phyloP scores from a whole-genome alignment of 2,113 vertebrate genomes.

The Trichomycterus rosablanca region DNA sequence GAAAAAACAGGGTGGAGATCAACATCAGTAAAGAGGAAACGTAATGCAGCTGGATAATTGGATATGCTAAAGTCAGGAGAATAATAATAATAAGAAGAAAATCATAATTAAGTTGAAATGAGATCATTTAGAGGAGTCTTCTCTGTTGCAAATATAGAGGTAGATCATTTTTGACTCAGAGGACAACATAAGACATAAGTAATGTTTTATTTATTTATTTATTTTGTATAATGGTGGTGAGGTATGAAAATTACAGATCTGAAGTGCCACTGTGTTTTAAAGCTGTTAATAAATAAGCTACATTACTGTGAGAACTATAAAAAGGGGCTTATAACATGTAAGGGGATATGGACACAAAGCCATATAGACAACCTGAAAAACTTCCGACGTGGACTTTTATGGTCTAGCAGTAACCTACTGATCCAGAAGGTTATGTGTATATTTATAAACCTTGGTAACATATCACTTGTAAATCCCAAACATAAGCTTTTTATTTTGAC shows the following conservation, averaged over 20 bases:
- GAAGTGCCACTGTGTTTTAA: constrained; percentile 37
- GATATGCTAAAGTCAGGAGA: too few species aligned
- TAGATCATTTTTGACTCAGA: too few species aligned
- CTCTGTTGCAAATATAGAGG: too few species aligned
- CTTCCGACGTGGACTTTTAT: constrained; percentile 8
- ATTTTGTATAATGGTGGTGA: constrained; percentile 8
- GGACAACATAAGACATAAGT: too few species aligned
- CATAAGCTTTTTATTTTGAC: constrained; percentile 32
- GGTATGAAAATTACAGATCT: constrained; percentile 22
- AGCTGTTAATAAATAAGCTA: constrained; percentile 30
- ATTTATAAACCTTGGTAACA: constrained; percentile 11
- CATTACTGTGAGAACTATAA: constrained; percentile 29
- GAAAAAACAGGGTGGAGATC: too few species aligned
- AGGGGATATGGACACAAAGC: constrained; percentile 33
- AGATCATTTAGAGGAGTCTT: too few species aligned
- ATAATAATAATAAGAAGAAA: too few species aligned
- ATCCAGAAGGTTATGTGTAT: constrained; percentile 3
- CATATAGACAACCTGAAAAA: constrained; percentile 31
- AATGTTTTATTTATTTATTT: too few species aligned
- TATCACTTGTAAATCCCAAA: constrained; percentile 7
- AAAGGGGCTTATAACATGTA: constrained; percentile 29
- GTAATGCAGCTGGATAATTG: too few species aligned
- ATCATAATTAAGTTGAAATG: too few species aligned
- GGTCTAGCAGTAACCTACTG: constrained; percentile 8
- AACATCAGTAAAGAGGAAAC: too few species aligned